These are phyloP conservation scores for Rhabdomys dilectus DNA, from an alignment of 2,113 vertebrate species.

Conservation along the genomic window DNA sequence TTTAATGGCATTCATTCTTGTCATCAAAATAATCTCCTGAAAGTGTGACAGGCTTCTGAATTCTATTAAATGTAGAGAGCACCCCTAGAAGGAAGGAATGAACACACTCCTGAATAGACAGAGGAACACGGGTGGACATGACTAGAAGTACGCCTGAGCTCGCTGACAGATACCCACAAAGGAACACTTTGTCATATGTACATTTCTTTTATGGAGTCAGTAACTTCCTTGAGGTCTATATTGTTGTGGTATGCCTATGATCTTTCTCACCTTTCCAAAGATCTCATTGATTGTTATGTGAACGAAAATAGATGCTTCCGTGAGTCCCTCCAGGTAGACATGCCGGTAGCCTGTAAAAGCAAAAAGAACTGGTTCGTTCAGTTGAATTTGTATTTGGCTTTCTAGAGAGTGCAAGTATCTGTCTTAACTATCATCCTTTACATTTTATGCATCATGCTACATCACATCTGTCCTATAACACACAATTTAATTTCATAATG, in stretches of 20 bases:
- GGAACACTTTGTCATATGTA: background rate
- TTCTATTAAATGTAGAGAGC: background rate
- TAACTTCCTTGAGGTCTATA: background rate
- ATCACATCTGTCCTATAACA: background rate
- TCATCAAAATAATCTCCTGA: background rate
- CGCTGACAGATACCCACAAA: background rate
- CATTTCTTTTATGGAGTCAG: background rate
- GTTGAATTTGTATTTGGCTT: background rate
- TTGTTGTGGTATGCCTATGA: background rate
- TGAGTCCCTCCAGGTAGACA: slow-evolving; percentile 97
- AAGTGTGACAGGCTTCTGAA: background rate
- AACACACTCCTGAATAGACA: background rate
- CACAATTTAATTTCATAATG: background rate
- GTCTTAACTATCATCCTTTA: background rate
- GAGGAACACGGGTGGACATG: background rate
- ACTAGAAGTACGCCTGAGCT: background rate
- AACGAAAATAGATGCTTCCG: slow-evolving; percentile 98
- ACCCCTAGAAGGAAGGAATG: background rate
- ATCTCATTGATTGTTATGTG: slow-evolving; percentile 98
- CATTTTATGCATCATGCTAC: background rate
- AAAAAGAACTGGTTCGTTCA: slow-evolving; percentile 26
- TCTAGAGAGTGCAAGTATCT: background rate
- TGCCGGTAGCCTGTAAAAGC: slow-evolving; percentile 94
- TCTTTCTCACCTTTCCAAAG: slow-evolving; percentile 93
- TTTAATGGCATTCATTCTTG: background rate